A percentile compares a stretch with the other conserved stretches of the same genome.
Evolutionary conservation across 1,140 invertebrate species (phyloP).

Genomic region (Augochlora pura): DNA sequence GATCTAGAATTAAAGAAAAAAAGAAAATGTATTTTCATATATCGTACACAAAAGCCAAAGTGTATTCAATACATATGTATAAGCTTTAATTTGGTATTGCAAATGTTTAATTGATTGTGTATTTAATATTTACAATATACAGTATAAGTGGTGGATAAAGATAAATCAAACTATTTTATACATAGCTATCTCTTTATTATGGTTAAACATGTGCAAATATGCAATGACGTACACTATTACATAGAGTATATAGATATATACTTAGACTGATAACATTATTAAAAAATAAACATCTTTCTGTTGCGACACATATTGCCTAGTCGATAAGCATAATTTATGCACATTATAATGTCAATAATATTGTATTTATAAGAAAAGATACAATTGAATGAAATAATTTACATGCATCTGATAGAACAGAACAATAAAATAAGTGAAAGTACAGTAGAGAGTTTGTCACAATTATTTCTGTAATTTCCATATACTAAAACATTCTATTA

Average conservation of each 20-base stretch:
- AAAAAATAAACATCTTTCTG: not conserved
- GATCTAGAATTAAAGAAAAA: too few relatives aligned
- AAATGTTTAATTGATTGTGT: not conserved
- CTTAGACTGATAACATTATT: not conserved
- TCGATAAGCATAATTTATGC: conserved; percentile 28
- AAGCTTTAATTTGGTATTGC: not conserved
- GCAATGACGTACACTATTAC: not conserved
- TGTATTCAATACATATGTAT: not conserved
- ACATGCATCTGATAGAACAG: not conserved
- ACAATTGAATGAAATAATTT: not conserved
- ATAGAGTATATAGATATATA: not conserved
- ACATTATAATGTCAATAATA: not conserved
- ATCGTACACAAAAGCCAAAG: too few relatives aligned
- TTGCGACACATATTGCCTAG: not conserved
- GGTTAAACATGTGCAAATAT: not conserved
- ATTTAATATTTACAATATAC: not conserved
- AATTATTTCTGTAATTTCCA: too few relatives aligned
- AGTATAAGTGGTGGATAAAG: too few relatives aligned
- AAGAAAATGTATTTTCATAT: too few relatives aligned
- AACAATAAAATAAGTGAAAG: not conserved
- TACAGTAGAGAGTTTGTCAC: too few relatives aligned
- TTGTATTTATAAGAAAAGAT: not conserved
- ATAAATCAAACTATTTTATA: not conserved
- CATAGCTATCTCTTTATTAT: not conserved
- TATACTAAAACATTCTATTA: too few relatives aligned